Conservation (phyloP, 2,797 vertebrate species). For the Menidia menidia region DNA sequence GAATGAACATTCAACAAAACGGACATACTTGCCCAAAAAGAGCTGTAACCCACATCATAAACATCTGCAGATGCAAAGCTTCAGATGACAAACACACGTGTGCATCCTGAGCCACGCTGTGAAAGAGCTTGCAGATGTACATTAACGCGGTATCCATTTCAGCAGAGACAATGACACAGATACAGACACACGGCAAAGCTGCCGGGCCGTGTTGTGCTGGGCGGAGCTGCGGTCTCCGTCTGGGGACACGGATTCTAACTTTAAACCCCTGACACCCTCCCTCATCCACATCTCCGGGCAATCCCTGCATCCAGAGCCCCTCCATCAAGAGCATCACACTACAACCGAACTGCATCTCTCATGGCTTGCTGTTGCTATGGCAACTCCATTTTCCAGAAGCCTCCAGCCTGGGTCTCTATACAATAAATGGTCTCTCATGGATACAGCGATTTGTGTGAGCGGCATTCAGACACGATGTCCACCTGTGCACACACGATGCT, state of each 20-base stretch:
- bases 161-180: slow-evolving; percentile 28
- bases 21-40: slow-evolving; percentile 1
- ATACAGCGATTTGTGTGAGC: slow-evolving; percentile 55
- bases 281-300: slow-evolving; percentile 59
- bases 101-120: slow-evolving; percentile 2
- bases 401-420: slow-evolving; percentile 76
- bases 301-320: slow-evolving; percentile 53
- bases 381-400: slow-evolving; percentile 83
- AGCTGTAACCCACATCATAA: slow-evolving; percentile 15
- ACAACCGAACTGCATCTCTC: slow-evolving; percentile 77
- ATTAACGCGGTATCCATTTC: slow-evolving; percentile 23
- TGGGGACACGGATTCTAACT: slow-evolving; percentile 48
- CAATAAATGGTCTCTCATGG: slow-evolving; percentile 77
- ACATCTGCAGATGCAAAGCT: slow-evolving; percentile 24
- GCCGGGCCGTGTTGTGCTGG: slow-evolving; percentile 31
- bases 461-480: slow-evolving; percentile 44
- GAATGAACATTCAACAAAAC: slow-evolving; percentile 23
- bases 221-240: slow-evolving; percentile 25
- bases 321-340: slow-evolving; percentile 67
- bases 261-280: slow-evolving; percentile 33
- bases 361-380: slow-evolving; percentile 84
- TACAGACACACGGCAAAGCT: slow-evolving; percentile 13
- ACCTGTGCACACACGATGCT: slow-evolving; percentile 25
- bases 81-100: slow-evolving; percentile 19
- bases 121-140: slow-evolving; percentile 29